Evolutionary conservation across 2,113 vertebrate genomes (phyloP), one percentile per base, ranked within the genome.

Genomic region (Hippocampus mohnikei): DNA sequence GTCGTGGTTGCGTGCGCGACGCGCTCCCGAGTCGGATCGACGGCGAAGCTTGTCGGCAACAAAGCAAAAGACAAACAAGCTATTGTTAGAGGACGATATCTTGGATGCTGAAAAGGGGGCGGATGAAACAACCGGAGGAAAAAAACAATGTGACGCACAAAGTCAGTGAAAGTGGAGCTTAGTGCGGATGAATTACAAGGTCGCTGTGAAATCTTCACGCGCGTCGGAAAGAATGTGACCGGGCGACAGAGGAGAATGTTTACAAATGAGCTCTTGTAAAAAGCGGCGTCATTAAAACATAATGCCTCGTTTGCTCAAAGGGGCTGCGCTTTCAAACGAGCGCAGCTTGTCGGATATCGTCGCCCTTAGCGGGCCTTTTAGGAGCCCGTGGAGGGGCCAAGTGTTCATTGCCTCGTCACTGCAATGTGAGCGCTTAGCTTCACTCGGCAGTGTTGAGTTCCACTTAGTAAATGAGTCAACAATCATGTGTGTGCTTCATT

Each of bases 31-130:
- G 70, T 71, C 67, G 65, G 67, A 53, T 40, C 78, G 76, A 88
- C 88, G 88, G 83, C 80, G 72, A 77, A 83, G 85, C 83, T 37
- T 68, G 86, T 88, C 84, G 70, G 74, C 72, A 76, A 76, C 70
- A 77, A 75, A 76, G 71, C 55, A 21, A 44, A 44, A 75, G 70
- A 83, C 81, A 84, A 37, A 78, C 76, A 72, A 71, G 53, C 77
- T 73, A 68, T 79, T 87, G 80, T 85, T 48, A 37, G 29, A 56
- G 20, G 46, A 41, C 65, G 66, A 76, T 70, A 73, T 81, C 65
- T 73, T 48, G 48, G 74, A 70, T 44, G 78, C 69, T 69, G 63
- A 61, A 77, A 73, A 67, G 64, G 64, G 29, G 64, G 29, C 41
- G 41, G 42, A 71, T 75, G 66, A 74, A 75, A 82, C 18, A 10